Conservation (phyloP, 2,113 vertebrate genomes). For the Montifringilla adamsi region DNA sequence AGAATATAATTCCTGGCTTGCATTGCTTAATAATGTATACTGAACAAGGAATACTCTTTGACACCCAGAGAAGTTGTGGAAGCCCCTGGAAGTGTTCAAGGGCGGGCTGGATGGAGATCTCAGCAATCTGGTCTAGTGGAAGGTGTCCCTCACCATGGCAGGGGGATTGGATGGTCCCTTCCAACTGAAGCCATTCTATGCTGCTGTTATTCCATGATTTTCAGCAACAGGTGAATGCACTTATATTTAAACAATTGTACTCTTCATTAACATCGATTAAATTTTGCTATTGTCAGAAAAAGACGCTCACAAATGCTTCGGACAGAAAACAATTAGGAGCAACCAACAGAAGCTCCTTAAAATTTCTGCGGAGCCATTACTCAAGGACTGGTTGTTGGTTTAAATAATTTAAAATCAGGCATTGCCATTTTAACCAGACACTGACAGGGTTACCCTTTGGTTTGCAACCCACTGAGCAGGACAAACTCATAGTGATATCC, state of each 20-base stretch:
- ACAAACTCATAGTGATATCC: fast-evolving
- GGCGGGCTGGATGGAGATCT: neutral
- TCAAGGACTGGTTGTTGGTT: neutral
- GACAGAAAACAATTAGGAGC: neutral
- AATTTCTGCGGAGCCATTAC: neutral
- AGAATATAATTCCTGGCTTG: neutral
- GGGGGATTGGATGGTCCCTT: neutral
- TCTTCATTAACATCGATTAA: neutral
- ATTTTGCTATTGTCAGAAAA: neutral
- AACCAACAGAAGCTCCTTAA: neutral
- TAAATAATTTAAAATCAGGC: neutral
- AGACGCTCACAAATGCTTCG: neutral
- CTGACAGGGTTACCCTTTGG: neutral
- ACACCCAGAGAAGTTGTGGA: neutral
- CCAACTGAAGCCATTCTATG: neutral
- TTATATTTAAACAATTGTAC: neutral
- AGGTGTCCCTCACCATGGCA: neutral
- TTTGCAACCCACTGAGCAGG: neutral
- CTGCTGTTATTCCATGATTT: neutral
- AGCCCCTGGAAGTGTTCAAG: neutral
- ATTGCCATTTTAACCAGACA: neutral
- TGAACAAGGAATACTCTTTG: neutral
- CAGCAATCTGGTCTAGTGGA: neutral
- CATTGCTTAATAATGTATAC: neutral
- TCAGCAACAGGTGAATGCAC: neutral